Base-by-base conservation (phyloP, 2,888 invertebrate genomes). In the Microchrysa polita region DNA sequence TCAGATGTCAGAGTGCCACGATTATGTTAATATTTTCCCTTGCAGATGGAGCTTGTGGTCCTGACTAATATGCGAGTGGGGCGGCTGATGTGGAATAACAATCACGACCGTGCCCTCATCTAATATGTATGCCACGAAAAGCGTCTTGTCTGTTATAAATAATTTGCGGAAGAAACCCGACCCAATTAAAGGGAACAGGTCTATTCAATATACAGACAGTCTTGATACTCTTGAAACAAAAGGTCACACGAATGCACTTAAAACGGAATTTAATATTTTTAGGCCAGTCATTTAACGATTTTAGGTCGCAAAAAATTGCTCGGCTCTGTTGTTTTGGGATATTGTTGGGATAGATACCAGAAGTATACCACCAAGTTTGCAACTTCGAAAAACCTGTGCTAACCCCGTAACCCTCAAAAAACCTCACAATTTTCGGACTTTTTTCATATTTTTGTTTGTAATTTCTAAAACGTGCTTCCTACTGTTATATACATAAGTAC, bases 11-110 rank as follows among this genome's bases (percentile, higher is more conserved):
- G 40, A n/a, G 40, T n/a, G 40, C 48, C 20, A 16, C 22, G 65
- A 65, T 65, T 65, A 65, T 65, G 65, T 48, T 65, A 65, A 65
- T 65, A 23, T 65, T 48, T 65, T 22, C 48, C 22, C 27, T 59
- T 34, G 9, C 61, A 59, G 27, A 34, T 7, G 7, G n/a, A n/a
- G n/a, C n/a, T 34, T 7, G 27, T 34, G 2, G 48, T 16, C 16
- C 5, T 61, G n/a, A 1, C 61, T 48, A 18, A 14, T n/a, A n/a
- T n/a, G n/a, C 20, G 18, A 22, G 5, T n/a, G 44, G 44, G 48
- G 48, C 18, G 44, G 65, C 12, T 48, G 14, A 18, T 44, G 18
- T 48, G 42, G 48, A 44, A 22, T 4, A 44, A 34, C 27, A 67
- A 67, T 53, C 67, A 55, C 16, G 14, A 34, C n/a, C 27, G 40